Conservation (phyloP, 2,797 vertebrate species). For the Halcyon smyrnensis region DNA sequence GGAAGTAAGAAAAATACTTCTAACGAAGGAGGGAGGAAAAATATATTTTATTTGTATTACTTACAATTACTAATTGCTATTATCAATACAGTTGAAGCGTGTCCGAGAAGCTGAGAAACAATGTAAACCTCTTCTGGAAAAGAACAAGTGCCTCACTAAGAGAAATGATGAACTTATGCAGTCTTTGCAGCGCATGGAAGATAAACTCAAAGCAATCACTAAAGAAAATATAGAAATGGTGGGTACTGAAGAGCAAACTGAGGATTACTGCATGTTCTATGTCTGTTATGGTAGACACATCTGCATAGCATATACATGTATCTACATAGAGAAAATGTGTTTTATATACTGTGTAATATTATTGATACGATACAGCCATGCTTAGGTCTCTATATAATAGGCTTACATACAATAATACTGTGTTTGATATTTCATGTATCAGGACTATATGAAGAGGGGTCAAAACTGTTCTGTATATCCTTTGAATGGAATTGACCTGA, state of each 20-base stretch:
- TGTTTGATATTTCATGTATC: not conserved
- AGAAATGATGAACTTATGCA: constrained; percentile 95
- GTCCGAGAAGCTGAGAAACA: constrained; percentile 96
- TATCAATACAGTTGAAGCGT: constrained; percentile 88
- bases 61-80: constrained; percentile 18
- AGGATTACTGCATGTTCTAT: not conserved
- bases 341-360: not conserved
- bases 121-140: constrained; percentile 96
- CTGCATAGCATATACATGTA: not conserved
- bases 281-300: not conserved
- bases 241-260: constrained; percentile 53
- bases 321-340: not conserved
- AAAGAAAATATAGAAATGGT: constrained; percentile 98
- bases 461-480: not conserved
- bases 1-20: not conserved
- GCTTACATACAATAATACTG: not conserved
- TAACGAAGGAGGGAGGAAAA: not conserved
- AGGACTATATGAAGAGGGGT: not conserved
- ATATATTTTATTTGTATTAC: not conserved
- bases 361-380: not conserved
- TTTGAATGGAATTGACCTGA: not conserved
- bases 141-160: constrained; percentile 94
- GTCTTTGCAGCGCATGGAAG: constrained; percentile 93
- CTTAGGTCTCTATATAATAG: not conserved
- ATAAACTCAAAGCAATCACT: constrained; percentile 89